Base-by-base conservation (phyloP, 2,888 invertebrate genomes). In the Cryptosula pallasiana region DNA sequence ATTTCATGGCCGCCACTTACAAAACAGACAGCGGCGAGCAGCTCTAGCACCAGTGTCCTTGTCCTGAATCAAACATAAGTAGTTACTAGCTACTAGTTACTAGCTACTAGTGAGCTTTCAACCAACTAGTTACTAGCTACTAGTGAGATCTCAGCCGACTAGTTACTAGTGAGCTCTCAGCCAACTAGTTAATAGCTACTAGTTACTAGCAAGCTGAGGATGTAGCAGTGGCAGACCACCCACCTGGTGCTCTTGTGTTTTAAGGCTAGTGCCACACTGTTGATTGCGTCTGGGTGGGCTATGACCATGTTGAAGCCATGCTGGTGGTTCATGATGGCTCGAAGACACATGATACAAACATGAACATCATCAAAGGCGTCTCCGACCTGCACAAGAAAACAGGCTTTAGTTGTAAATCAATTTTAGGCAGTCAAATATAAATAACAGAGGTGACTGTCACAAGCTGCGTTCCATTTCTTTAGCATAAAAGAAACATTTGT, bases 301-400 rank as follows among this genome's bases (percentile, higher is more conserved):
- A 99, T 97, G 69, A 99, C 97, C 92, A 96, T 93, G 87, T 97
- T 97, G 87, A 98, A 97, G 76, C 97, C 98, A 86, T 95, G 95
- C 92, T 98, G 98, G 84, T 99, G 98, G 87, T 99, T 99, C 98
- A 99, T 99, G 82, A 99, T 97, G 78, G 98, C 98, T 73, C 98
- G 89, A 88, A 99, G 91, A 84, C 98, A 99, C 92, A 96, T 93
- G 81, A 99, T 96, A 88, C 97, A 97, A 75, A 98, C 95, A 86
- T 99, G 98, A 81, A 99, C 96, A 84, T 99, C 99, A 85, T 98
- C 98, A 75, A 95, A 93, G 73, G 95, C 81, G 72, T 84, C 83
- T 1, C 83, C 84, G 78, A 84, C 81, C 75, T 83, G 81, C 35
- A 82, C n/a, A n/a, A n/a, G n/a, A n/a, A n/a, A n/a, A n/a, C n/a